Conservation (phyloP, 2,888 invertebrate species). For the Lasioglossum malachurum region DNA sequence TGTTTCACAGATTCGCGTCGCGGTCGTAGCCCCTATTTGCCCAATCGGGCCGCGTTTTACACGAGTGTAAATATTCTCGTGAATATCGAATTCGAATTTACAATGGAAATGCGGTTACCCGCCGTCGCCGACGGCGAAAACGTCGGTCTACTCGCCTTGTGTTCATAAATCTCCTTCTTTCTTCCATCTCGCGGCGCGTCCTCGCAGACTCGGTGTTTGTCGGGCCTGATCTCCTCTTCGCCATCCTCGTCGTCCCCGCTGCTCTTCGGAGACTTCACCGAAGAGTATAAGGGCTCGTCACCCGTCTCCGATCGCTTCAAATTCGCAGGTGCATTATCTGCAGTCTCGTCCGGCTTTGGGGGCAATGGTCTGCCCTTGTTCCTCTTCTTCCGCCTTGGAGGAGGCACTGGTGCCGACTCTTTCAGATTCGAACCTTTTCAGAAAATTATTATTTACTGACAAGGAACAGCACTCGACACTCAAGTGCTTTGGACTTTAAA, state of each 20-base stretch:
- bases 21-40: conserved; percentile 15
- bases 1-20: conserved; percentile 50
- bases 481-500: too few species aligned
- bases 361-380: conserved; percentile 79
- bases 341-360: conserved; percentile 78
- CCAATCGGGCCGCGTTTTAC: conserved; percentile 31
- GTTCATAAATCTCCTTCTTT: conserved; percentile 77
- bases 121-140: neutral
- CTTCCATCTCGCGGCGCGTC: conserved; percentile 51
- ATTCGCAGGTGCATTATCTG: conserved; percentile 50
- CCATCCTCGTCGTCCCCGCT: conserved; percentile 56
- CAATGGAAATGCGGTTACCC: conserved; percentile 40
- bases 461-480: too few species aligned
- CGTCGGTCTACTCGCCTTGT: conserved; percentile 74
- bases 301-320: conserved; percentile 44
- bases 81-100: conserved; percentile 53
- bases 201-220: conserved; percentile 28
- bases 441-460: neutral
- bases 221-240: conserved; percentile 39
- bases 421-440: conserved; percentile 75
- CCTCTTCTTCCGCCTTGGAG: conserved; percentile 78
- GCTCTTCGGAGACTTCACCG: conserved; percentile 72
- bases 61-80: conserved; percentile 30
- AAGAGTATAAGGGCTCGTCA: conserved; percentile 80
- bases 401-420: conserved; percentile 80